Conservation (phyloP, 92 coral and sea anemone genomes). For the Heteractis magnifica region DNA sequence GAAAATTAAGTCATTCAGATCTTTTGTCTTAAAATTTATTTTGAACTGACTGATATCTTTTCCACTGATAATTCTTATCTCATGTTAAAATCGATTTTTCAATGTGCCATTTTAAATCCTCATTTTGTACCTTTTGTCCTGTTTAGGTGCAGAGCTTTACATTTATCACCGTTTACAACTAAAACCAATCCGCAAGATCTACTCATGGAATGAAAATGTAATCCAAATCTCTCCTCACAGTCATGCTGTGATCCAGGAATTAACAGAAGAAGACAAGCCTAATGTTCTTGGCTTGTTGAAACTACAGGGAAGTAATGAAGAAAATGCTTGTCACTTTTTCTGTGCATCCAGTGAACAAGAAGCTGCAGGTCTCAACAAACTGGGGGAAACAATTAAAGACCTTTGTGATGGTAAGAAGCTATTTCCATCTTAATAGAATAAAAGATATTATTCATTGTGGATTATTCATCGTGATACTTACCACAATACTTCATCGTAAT, state of each 20-base stretch:
- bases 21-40: too few relatives aligned
- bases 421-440: neutral
- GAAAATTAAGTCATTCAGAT: too few relatives aligned
- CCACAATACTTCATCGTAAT: too few relatives aligned
- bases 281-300: conserved; percentile 27
- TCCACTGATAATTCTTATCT: too few relatives aligned
- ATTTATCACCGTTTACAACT: neutral
- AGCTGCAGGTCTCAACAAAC: neutral
- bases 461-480: too few relatives aligned
- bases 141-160: conserved; percentile 2
- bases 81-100: too few relatives aligned
- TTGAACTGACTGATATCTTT: too few relatives aligned
- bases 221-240: conserved; percentile 36
- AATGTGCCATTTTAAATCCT: too few relatives aligned
- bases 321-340: neutral
- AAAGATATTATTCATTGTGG: too few relatives aligned
- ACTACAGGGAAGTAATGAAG: neutral
- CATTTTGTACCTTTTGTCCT: neutral
- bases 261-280: conserved; percentile 4
- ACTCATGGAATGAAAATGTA: neutral
- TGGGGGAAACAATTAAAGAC: neutral
- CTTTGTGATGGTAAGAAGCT: conserved; percentile 12
- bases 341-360: conserved; percentile 1
- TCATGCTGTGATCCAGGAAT: conserved; percentile 35
- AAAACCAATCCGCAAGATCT: conserved; percentile 11